Evolutionary conservation across 2,797 vertebrate genomes (phyloP).

Genomic region (Micromesistius poutassou): DNA sequence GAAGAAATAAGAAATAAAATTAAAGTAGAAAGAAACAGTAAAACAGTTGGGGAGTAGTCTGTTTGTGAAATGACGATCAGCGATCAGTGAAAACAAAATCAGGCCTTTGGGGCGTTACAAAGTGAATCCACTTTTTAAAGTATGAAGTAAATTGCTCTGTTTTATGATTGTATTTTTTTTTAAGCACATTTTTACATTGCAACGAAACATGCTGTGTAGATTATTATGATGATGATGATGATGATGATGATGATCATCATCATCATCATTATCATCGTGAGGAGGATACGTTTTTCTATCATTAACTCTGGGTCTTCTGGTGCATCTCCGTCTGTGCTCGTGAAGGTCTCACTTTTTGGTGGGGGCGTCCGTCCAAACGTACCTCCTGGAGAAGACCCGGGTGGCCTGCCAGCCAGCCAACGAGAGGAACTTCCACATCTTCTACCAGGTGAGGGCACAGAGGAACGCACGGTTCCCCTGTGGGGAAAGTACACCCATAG

Average conservation of each 20-base stretch:
- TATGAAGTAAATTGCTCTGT: too few species aligned
- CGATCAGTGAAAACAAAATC: too few species aligned
- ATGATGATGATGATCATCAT: background rate
- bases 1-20: too few species aligned
- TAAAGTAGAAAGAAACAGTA: too few species aligned
- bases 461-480: background rate
- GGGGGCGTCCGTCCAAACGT: slow-evolving; percentile 91
- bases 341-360: slow-evolving; percentile 84
- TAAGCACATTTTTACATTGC: too few species aligned
- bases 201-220: too few species aligned
- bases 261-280: background rate
- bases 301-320: background rate
- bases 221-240: too few species aligned
- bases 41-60: too few species aligned
- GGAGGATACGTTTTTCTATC: background rate
- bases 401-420: slow-evolving; percentile 81
- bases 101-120: too few species aligned
- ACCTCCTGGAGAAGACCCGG: slow-evolving; percentile 93
- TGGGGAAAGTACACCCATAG: background rate
- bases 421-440: slow-evolving; percentile 98
- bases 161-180: too few species aligned
- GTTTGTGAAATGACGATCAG: too few species aligned
- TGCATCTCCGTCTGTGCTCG: slow-evolving; percentile 22
- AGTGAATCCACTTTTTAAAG: too few species aligned
- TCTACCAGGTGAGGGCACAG: slow-evolving; percentile 83